Base-by-base conservation (phyloP, 2,888 invertebrate species). In the Cryptocheilus praepositus region DNA sequence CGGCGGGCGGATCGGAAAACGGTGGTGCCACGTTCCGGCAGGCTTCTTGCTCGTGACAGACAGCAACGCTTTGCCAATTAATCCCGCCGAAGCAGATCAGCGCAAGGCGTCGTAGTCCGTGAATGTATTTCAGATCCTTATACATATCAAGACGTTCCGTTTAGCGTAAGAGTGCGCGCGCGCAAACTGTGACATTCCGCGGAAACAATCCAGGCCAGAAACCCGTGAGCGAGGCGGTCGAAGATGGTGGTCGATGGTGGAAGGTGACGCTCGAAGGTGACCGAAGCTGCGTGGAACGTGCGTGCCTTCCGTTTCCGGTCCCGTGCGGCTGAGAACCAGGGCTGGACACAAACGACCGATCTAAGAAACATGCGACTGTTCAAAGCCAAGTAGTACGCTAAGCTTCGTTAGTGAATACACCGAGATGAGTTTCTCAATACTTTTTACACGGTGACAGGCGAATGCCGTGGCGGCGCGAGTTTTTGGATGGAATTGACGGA, bases 291-390 rank as follows among this genome's bases (percentile, higher is more conserved):
- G 44, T 16, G 11, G 49, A 53, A 15, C 25, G 1, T 3, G 15
- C 36, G 36, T 22, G 16, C 78, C 71, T 76, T 79, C 84, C 82
- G 82, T 84, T 86, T 85, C 83, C 85, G 85, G 82, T 85, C 85
- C 84, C 77, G 79, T 80, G 83, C 4, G 81, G 73, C 79, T 68
- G 71, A 70, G 73, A 68, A 57, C 59, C 64, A 69, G 36, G 36
- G 36, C 3, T 11, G 36, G 36, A 36, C 36, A 36, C 36, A 76
- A 73, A 71, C 56, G 63, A 76, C 79, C 64, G 75, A 74, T 70
- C 72, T 64, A 74, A 70, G 70, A 76, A 73, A 74, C 65, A 76
- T 67, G 76, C 71, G 74, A 80, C 79, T 79, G 74, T 77, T 73
- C 76, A 77, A 79, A 76, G 74, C 70, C 80, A 77, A 83, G 73